These are phyloP conservation scores for Chloroceryle aenea DNA, from an alignment of 2,113 vertebrate genomes.

Conservation along the genomic window DNA sequence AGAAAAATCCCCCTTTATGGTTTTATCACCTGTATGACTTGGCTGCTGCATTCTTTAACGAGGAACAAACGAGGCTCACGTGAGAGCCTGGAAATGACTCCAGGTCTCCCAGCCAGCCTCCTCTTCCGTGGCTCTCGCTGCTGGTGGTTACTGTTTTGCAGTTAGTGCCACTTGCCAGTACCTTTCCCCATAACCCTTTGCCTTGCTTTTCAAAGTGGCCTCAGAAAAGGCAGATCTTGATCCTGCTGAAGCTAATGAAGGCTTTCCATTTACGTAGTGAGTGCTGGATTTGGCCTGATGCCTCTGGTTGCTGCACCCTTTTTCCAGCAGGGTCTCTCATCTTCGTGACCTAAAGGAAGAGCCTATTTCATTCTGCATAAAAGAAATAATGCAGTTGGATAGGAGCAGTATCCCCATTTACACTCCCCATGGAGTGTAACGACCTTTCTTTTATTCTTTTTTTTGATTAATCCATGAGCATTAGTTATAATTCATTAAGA, in stretches of 20 bases:
- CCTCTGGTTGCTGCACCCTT: background rate
- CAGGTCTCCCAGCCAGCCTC: background rate
- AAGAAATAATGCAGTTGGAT: background rate
- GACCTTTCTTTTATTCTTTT: background rate
- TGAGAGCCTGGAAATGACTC: background rate
- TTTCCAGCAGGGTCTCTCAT: background rate
- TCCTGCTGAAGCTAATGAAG: background rate
- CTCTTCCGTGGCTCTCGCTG: background rate
- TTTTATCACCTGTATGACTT: background rate
- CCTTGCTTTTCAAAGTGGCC: conserved; percentile 13
- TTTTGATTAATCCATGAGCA: background rate
- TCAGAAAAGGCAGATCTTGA: background rate
- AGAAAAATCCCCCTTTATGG: background rate
- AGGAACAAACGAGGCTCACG: background rate
- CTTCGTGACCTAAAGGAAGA: background rate
- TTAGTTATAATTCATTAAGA: background rate
- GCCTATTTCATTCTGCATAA: background rate
- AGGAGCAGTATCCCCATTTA: background rate
- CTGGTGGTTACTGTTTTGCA: background rate
- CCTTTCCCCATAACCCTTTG: background rate
- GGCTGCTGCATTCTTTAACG: background rate
- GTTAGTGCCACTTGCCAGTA: background rate
- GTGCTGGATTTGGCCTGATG: background rate
- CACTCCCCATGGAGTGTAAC: background rate
- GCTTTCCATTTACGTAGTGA: background rate